These are phyloP conservation scores for Mus spicilegus DNA, from an alignment of 2,113 vertebrate species.

Conservation along the genomic window DNA sequence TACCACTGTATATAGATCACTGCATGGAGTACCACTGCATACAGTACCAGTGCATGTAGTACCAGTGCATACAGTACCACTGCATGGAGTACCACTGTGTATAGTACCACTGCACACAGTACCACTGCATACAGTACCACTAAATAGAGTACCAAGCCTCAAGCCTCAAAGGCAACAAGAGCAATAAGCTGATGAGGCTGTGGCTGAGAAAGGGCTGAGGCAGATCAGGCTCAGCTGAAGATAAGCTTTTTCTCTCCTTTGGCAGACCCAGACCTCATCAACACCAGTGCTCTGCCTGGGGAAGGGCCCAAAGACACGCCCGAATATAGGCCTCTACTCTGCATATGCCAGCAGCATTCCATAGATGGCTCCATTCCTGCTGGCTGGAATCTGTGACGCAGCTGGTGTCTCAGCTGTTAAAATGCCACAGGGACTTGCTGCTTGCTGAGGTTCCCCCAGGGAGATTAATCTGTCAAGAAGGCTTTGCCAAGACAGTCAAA, in stretches of 20 bases:
- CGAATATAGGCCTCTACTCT: background rate
- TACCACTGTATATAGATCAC: too few species aligned
- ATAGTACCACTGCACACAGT: too few species aligned
- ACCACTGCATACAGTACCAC: too few species aligned
- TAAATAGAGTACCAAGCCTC: background rate
- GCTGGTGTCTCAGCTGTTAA: slow-evolving; percentile 27
- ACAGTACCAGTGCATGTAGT: too few species aligned
- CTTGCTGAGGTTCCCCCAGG: background rate
- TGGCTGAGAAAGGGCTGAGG: background rate
- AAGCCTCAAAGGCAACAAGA: background rate
- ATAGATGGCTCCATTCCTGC: accelerated
- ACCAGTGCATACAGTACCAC: too few species aligned
- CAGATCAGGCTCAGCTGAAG: background rate
- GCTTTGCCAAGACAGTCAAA: background rate
- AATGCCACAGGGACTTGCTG: background rate
- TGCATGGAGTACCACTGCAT: too few species aligned
- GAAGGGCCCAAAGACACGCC: background rate
- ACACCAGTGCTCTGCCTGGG: background rate
- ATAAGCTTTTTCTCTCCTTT: background rate
- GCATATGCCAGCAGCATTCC: background rate
- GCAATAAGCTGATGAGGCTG: background rate
- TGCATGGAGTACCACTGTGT: too few species aligned
- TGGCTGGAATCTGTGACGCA: background rate
- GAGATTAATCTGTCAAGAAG: background rate
- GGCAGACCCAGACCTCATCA: background rate